Evolutionary conservation across 2,797 vertebrate species (phyloP), one percentile per base, ranked within the genome.

Genomic region (Dipus sagitta): DNA sequence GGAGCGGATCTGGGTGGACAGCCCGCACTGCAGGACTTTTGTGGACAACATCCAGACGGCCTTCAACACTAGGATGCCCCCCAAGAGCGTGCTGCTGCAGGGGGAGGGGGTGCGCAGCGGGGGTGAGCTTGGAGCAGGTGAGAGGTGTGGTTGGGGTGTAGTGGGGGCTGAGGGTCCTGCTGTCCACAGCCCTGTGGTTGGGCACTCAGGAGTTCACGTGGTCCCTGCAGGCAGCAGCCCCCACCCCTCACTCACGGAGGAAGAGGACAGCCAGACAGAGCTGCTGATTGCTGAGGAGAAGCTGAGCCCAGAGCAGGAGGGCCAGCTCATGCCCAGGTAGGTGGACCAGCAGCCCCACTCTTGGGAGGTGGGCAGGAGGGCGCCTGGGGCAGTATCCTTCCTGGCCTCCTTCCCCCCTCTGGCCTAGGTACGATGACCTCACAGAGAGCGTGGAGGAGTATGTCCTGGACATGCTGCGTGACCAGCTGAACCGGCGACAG

Each of bases 11-110:
- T 99, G 99, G 99, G 99, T 99, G 93, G 99, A 99, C 98, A 99
- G 99, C 93, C 99, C 98, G 26, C 99, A 99, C 97, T 99, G 99
- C 97, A 99, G 99, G 97, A 99, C 98, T 0, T 99, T 99, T 95
- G 99, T 99, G 88, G 99, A 99, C 96, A 99, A 99, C 97, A 98
- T 99, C 96, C 99, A 99, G 97, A 99, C 99, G 1, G 99, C 99
- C 2, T 99, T 99, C 96, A 98, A 98, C 92, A 99, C 99, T 26
- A 99, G 98, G 97, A 99, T 99, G 99, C 99, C 99, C 26, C 99
- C 99, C 0, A 99, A 99, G 97, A 99, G 98, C 83, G 99, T 99
- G 98, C 97, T 99, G 58, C 97, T 99, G 74, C 99, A 99, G 96
- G 98, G 99, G 4, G 99, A 99, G 92, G 98, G 97, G 0, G 99